Percentiles rank a stretch among this genome's conserved stretches.
Conservation (phyloP, 2,797 vertebrate species). For the Mormyrus proboscirostris region DNA sequence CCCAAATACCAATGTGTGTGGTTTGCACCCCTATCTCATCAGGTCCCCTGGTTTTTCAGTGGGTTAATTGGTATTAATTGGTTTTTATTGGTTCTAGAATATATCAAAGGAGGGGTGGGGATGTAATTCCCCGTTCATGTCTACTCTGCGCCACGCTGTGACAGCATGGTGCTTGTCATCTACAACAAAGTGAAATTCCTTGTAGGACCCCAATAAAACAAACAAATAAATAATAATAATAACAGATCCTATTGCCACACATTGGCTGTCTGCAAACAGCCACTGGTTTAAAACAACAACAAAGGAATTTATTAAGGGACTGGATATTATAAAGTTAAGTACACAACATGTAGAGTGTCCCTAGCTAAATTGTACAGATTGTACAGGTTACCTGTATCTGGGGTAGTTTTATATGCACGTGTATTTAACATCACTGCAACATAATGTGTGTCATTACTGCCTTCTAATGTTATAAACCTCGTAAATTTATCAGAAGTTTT, state of each 20-base stretch:
- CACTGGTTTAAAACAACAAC: not conserved
- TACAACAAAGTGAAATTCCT: not conserved
- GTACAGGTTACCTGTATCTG: not conserved
- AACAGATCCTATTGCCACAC: not conserved
- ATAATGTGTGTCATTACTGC: not conserved
- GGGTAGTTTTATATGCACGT: not conserved
- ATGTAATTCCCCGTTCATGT: not conserved
- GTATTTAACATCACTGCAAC: not conserved
- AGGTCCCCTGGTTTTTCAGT: not conserved
- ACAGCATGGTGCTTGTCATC: not conserved
- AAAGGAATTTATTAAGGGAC: not conserved
- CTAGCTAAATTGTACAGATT: not conserved
- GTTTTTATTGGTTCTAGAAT: not conserved
- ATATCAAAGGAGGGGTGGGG: not conserved
- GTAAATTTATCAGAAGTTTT: not conserved
- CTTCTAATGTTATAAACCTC: not conserved
- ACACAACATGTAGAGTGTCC: not conserved
- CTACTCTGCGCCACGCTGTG: not conserved
- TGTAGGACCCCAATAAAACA: not conserved
- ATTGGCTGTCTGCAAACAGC: not conserved
- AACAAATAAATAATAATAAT: not conserved
- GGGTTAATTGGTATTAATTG: not conserved
- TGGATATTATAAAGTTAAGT: not conserved
- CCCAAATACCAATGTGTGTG: not conserved
- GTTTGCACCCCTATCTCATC: not conserved